phyloP scores from a whole-genome alignment of 2,113 vertebrate species.

The Hippocampus barbouri region DNA sequence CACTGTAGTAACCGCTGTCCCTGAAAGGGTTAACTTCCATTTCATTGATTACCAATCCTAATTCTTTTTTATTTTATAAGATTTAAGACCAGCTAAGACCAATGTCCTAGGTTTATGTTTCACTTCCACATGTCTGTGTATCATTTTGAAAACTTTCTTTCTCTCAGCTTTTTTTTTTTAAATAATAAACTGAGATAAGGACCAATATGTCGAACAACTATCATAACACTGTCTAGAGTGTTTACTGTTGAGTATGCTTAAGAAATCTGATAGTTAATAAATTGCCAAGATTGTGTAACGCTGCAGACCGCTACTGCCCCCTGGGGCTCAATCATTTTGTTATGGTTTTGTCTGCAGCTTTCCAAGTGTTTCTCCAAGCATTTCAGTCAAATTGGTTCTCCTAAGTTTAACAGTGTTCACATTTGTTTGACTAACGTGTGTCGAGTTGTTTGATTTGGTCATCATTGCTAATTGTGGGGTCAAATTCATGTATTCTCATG shows the following conservation, averaged over 20 bases:
- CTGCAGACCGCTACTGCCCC: slow-evolving; percentile 38
- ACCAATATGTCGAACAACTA: slow-evolving; percentile 12
- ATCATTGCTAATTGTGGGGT: not conserved
- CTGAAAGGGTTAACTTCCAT: too few species aligned
- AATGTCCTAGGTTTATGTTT: not conserved
- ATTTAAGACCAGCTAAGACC: not conserved
- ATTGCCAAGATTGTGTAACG: not conserved
- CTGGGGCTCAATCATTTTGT: slow-evolving; percentile 33
- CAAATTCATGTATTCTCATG: not conserved
- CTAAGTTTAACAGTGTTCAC: not conserved
- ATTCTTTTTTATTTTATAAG: not conserved
- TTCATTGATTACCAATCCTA: too few species aligned
- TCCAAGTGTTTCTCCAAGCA: slow-evolving; percentile 6
- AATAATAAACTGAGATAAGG: slow-evolving; percentile 18
- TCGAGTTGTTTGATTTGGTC: slow-evolving; percentile 18
- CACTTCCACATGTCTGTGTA: not conserved
- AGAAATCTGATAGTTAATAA: not conserved
- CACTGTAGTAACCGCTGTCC: too few species aligned
- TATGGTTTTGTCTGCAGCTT: not conserved
- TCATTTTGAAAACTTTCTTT: not conserved
- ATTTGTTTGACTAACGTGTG: slow-evolving; percentile 8
- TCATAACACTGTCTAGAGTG: slow-evolving; percentile 3
- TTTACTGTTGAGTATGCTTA: slow-evolving; percentile 4
- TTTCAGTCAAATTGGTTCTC: not conserved
- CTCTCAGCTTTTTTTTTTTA: not conserved